These are phyloP conservation scores for Mellivora capensis DNA, from an alignment of 2,113 vertebrate species.

Conservation along the genomic window DNA sequence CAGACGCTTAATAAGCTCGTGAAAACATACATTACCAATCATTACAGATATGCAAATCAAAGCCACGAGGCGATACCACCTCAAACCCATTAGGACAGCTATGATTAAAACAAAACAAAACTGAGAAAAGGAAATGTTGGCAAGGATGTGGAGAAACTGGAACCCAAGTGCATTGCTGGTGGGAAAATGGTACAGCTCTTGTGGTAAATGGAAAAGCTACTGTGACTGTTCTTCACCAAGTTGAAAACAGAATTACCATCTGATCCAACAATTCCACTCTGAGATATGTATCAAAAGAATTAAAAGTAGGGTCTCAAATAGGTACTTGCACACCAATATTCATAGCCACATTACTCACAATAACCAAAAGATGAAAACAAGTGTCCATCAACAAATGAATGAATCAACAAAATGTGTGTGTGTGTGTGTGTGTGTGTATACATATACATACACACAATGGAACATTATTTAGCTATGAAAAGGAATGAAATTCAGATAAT, in stretches of 20 bases:
- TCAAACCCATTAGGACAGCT: neutral
- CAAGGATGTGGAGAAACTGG: neutral
- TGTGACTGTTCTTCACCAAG: neutral
- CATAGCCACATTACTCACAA: neutral
- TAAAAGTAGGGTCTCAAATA: neutral
- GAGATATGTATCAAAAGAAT: neutral
- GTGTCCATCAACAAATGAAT: neutral
- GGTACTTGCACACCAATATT: neutral
- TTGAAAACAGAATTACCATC: neutral
- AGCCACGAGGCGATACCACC: neutral
- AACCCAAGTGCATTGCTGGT: neutral
- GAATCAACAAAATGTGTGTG: neutral
- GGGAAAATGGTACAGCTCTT: neutral
- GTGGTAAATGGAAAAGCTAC: neutral
- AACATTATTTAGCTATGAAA: neutral
- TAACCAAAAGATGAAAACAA: neutral
- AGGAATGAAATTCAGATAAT: neutral
- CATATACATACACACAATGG: neutral
- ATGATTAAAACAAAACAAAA: neutral
- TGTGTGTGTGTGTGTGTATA: rapidly evolving
- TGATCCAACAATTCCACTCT: neutral
- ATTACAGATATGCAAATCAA: neutral
- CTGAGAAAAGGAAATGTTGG: neutral
- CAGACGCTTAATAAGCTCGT: neutral
- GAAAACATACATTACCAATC: neutral